phyloP scores from a whole-genome alignment of 2,888 invertebrate genomes.

The Ceratothoa steindachneri region DNA sequence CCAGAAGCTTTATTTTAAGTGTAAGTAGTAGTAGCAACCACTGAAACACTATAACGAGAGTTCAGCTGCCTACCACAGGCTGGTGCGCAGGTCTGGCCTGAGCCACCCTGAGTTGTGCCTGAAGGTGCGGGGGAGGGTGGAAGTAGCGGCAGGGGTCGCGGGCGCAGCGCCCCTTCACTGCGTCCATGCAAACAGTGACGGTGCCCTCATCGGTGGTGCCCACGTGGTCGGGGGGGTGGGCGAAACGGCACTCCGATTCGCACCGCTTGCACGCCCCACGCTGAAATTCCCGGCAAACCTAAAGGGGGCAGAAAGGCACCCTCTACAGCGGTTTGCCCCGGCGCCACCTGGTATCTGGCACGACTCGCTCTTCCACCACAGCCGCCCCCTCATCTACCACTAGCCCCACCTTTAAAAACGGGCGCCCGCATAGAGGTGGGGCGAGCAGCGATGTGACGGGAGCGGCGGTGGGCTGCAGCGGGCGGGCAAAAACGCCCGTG shows the following conservation, averaged over 20 bases:
- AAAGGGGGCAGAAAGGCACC: conserved; percentile 34
- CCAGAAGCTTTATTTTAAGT: no score
- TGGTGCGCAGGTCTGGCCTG: conserved; percentile 59
- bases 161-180: conserved; percentile 97
- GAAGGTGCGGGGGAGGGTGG: conserved; percentile 99
- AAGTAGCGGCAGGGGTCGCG: conserved; percentile 99
- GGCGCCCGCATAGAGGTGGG: not conserved
- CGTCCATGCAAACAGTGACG: conserved; percentile 99
- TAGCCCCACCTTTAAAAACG: not conserved
- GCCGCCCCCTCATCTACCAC: not conserved
- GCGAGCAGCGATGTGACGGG: not conserved
- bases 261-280: conserved; percentile 97
- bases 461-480: conserved; percentile 7
- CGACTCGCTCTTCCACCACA: not conserved
- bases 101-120: conserved; percentile 97
- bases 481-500: not conserved
- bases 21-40: no score
- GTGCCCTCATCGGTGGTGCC: conserved; percentile 95
- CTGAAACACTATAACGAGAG: not conserved
- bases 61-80: conserved; percentile 52
- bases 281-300: conserved; percentile 90
- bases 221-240: conserved; percentile 94
- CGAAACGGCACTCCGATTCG: conserved; percentile 97
- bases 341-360: conserved; percentile 1
- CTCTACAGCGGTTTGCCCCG: conserved; percentile 6